These are phyloP conservation scores for Nemoura dubitans DNA, from an alignment of 2,888 invertebrate species.

Conservation along the genomic window DNA sequence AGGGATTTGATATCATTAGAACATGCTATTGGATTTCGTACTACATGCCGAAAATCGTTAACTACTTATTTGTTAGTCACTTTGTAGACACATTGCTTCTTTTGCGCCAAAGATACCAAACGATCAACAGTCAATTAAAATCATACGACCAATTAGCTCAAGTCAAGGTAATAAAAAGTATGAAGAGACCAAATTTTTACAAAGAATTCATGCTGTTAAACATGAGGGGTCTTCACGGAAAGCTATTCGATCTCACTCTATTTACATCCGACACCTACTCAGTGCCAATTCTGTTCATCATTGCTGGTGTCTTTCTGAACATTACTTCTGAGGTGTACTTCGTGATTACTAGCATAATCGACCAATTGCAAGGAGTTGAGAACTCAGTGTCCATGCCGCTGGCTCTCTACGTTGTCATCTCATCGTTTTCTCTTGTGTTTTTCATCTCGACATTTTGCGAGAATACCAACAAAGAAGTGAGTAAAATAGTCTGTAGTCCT, in stretches of 20 bases:
- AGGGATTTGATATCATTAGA: not conserved
- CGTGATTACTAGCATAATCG: not conserved
- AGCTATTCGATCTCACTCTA: not conserved
- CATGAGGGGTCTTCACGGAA: not conserved
- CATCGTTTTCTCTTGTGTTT: not conserved
- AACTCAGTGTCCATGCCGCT: not conserved
- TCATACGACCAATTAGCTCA: not conserved
- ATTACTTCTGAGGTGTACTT: conserved; percentile 26
- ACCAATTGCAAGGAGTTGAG: not conserved
- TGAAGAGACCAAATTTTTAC: not conserved
- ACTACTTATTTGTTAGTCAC: not conserved
- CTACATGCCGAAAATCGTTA: not conserved
- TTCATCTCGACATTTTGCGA: not conserved
- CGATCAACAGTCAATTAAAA: not conserved
- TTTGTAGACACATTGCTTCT: not conserved
- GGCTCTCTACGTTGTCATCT: not conserved
- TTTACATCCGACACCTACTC: not conserved
- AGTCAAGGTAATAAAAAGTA: not conserved
- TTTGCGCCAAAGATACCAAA: not conserved
- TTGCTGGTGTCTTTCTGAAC: conserved; percentile 19
- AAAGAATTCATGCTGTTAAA: not conserved
- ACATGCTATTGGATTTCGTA: conserved; percentile 13
- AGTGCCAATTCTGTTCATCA: conserved; percentile 1
- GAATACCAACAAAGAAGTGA: conserved; percentile 9
- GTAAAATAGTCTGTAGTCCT: too few species aligned